Base-by-base conservation (phyloP, 2,113 vertebrate species). In the Coryphaenoides rupestris region DNA sequence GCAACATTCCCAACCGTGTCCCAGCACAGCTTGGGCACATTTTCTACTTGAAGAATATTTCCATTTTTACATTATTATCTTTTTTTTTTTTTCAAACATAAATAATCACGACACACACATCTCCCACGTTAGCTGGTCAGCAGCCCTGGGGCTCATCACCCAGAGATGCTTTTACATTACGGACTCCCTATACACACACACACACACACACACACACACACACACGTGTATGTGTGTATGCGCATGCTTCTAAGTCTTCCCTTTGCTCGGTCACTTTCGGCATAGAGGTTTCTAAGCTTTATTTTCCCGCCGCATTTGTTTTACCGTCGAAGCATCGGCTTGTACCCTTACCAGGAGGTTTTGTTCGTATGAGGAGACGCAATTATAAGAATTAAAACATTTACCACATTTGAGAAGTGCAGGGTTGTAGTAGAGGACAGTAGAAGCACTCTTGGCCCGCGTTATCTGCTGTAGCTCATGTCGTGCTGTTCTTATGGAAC, bases 11-110 rank as follows among this genome's bases (percentile, higher is more conserved):
- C 1, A 62, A 65, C 71, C 67, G 62, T 46, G 71, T 58, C 71
- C 79, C 77, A 72, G 74, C 79, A 76, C 45, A 74, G 70, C 80
- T 68, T 57, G 54, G 21, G 58, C 17, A 45, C 59, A 4, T 50
- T 17, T 62, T 70, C 56, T 19, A 58, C 57, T 67, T 56, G 52
- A 60, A 33, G 19, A 56, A 50, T 58, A 22, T 22, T 16, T 33
- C 4, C 17, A 17, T 50, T 50, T n/a, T n/a, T n/a, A 17, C 5
- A 4, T 49, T 49, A 14, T 49, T 3, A 14, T 14, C 5, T 22
- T 14, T 3, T 2, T 21, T 21, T 21, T 59, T 65, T 63, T 14
- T 50, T 55, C 24, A 2, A 33, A 23, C 61, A 40, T 54, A 63
- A 52, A 63, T 22, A 24, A 66, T 63, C 52, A 21, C 57, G 13